These are phyloP conservation scores for Morus bassanus DNA, from an alignment of 2,797 vertebrate genomes.

Conservation along the genomic window DNA sequence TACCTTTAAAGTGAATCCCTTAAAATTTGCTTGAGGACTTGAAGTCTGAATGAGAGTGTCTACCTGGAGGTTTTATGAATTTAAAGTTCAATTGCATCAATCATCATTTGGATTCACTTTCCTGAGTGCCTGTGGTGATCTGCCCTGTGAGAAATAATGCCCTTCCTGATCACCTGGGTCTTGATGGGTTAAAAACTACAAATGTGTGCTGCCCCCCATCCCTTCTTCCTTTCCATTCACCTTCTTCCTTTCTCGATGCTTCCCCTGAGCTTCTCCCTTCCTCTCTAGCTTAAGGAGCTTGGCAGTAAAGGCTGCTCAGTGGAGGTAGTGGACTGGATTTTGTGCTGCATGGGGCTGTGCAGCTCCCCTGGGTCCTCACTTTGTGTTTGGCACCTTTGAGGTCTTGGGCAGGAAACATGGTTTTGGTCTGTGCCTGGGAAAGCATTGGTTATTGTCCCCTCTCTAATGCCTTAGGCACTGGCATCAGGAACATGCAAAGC, in stretches of 20 bases:
- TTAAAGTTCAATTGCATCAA: background rate
- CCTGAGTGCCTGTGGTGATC: background rate
- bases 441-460: slow-evolving; percentile 4
- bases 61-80: background rate
- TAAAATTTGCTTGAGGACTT: background rate
- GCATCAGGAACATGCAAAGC: background rate
- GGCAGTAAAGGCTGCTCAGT: background rate
- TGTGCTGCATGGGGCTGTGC: background rate
- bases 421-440: background rate
- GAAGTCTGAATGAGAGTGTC: background rate
- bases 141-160: background rate
- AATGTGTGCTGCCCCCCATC: background rate
- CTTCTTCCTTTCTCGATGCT: background rate
- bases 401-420: background rate
- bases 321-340: background rate
- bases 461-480: background rate
- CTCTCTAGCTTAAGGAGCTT: background rate
- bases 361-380: background rate
- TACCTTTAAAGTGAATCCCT: background rate
- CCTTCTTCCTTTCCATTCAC: slow-evolving; percentile 32
- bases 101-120: background rate
- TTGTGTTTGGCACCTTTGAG: background rate
- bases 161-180: background rate
- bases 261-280: slow-evolving; percentile 29
- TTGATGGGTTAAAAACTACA: background rate